A percentile compares a stretch with the other conserved stretches of the same genome.
Evolutionary conservation across 2,888 invertebrate species (phyloP).

Genomic region (Drosophila mayaguana): DNA sequence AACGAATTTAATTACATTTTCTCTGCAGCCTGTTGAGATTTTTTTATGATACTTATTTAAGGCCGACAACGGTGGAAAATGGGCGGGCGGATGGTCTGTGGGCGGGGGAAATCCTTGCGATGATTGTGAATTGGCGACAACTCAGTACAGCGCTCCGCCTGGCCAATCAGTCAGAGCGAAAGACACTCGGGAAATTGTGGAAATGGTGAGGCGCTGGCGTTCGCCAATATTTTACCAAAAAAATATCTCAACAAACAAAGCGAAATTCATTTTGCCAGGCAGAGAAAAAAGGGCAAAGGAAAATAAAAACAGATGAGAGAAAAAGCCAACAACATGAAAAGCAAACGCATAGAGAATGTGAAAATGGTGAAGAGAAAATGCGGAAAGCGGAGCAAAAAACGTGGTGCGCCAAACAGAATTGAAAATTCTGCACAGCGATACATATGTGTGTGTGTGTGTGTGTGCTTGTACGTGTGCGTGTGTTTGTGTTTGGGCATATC

Average conservation of each 20-base stretch:
- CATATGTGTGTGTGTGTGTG: conserved; percentile 28
- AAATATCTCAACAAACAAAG: conserved; percentile 75
- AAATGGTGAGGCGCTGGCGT: conserved; percentile 12
- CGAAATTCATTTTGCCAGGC: conserved; percentile 69
- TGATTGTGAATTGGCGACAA: conserved; percentile 48
- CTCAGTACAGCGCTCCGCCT: conserved; percentile 30
- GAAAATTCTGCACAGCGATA: conserved; percentile 66
- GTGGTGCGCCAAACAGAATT: conserved; percentile 80
- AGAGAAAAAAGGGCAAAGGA: not conserved
- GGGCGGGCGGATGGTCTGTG: not conserved
- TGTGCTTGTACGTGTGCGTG: conserved; percentile 42
- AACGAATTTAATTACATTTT: conserved; percentile 34
- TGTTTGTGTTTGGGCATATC: conserved; percentile 63
- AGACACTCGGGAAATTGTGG: conserved; percentile 15
- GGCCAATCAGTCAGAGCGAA: conserved; percentile 67
- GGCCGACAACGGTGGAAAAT: not conserved
- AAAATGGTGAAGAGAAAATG: conserved; percentile 32
- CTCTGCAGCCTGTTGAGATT: conserved; percentile 63
- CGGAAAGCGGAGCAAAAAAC: conserved; percentile 35
- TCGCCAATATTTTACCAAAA: conserved; percentile 70
- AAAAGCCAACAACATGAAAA: conserved; percentile 25
- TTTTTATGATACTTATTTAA: conserved; percentile 52
- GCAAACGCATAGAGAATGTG: conserved; percentile 35
- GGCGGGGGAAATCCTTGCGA: conserved; percentile 35
- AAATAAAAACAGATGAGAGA: conserved; percentile 4